Evolutionary conservation across 2,888 invertebrate species (phyloP), one percentile per base, ranked within the genome.

Genomic region (Meloe dianella): DNA sequence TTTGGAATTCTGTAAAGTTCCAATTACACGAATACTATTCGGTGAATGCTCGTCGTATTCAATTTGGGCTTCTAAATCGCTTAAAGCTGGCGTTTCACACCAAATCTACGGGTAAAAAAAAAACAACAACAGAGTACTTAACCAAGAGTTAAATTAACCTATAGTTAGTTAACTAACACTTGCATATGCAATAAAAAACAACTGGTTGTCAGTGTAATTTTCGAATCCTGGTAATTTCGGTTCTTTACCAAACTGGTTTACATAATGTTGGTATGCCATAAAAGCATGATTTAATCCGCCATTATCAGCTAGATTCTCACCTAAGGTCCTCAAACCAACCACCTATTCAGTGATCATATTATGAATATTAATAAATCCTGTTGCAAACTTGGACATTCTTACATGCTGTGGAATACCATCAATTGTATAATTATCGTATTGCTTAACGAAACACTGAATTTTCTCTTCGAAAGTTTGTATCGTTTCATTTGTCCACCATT

Each of bases 401-500:
- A 91, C 91, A 77, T 89, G 86, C 77, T 87, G 85, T 32, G 85
- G 85, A 1, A 91, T 84, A 78, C 91, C 90, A 0, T 88, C 83
- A 27, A 92, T 77, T 72, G 89, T 89, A 77, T 89, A 92, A 22
- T 84, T 84, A 58, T 88, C 89, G 79, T 96, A 97, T 80, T 97
- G 96, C 54, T 93, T 88, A 17, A 96, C 86, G 79, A 97, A 96
- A 80, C 97, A 97, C 70, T 91, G 85, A 0, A 93, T 91, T 77
- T 90, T 89, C 71, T 92, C 88, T 61, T 91, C 88, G 81, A 94
- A 97, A 22, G 90, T 89, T 14, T 86, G 83, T 58, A 93, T 89
- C 0, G 95, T 95, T 56, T 85, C 84, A 74, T 93, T 91, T 1
- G 90, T 90, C 96, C 96, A 97, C 96, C 96, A 97, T 68, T 93